Evolutionary conservation across 2,113 vertebrate genomes (phyloP), one percentile per base, ranked within the genome.

Genomic region (Phaetusa simplex): DNA sequence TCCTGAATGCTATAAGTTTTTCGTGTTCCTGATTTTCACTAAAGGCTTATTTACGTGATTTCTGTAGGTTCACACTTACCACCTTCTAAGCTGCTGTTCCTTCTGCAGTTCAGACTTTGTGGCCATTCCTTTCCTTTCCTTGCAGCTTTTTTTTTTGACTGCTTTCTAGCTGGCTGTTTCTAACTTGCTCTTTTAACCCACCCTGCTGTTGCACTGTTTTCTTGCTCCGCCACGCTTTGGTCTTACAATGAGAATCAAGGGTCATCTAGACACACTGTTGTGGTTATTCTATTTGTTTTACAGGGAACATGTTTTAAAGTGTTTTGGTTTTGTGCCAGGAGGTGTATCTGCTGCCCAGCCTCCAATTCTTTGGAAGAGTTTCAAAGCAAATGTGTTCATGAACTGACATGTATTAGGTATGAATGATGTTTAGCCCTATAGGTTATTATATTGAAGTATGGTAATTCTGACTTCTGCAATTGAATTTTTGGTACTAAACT

Each of bases 341-440:
- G 61, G 42, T 73, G 22, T 88, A 61, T 94, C 71, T 82, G 71
- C 55, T 97, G 58, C 65, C 30, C 61, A 62, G 7, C 74, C 40
- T 81, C 76, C 64, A 64, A 32, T 76, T 71, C 62, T 92, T 89
- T 80, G 61, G 55, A 91, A 83, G 81, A 66, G 38, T 95, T 95
- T 81, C 62, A 93, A 85, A 95, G 82, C 81, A 90, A 59, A 77
- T 82, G 38, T 91, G 84, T 91, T 96, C 9, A 53, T 82, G 73
- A 95, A 47, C 64, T 96, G 82, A 66, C n/a, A 9, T n/a, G 24
- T 4, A n/a, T 34, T 87, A 59, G 58, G 64, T 94, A 70, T 50
- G 64, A 88, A n/a, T 83, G 40, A 43, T 59, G 34, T 55, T 92
- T 34, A 66, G 64, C 18, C 8, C 45, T 56, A 12, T 10, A 70